Evolutionary conservation across 1,140 invertebrate species (phyloP), one percentile per base, ranked within the genome.

Genomic region (Microplitis demolitor): DNA sequence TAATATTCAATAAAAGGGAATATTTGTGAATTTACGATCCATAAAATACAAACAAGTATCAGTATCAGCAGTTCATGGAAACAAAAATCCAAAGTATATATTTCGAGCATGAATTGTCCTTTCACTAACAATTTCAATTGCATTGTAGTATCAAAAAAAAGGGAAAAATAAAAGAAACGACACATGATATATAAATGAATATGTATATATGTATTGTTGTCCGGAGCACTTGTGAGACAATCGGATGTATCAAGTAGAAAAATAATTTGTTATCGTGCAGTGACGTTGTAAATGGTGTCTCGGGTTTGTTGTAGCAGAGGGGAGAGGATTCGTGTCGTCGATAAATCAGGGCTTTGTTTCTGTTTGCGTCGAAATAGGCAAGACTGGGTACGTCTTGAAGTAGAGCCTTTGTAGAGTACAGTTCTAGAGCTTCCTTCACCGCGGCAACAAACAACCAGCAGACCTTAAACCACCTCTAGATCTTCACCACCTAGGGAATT

Each of bases 271-370:
- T 58, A 31, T 58, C 56, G 39, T 45, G 39, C 24, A 16, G 14
- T 58, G 56, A 58, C 56, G 24, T 58, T 58, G 24, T 8, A 58
- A 58, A 58, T 58, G 56, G 56, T 24, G 16, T 58, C 56, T 58
- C 56, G 24, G 56, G 56, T 58, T 24, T 9, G 5, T 6, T 16
- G 16, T 24, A 31, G 24, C n/a, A 54, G 16, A 13, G 45, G 45
- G 45, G 6, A 50, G 13, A 13, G 45, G 51, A 14, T n/a, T 58
- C 24, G 24, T 58, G 56, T 62, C 73, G 4, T 16, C 66, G 50
- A 73, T 76, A 73, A 76, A 76, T 76, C 74, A 71, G 58, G 31
- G 62, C 58, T 73, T 73, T 76, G 74, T 72, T 76, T 76, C 71
- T 73, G 71, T 73, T 71, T 73, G 64, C 68, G 67, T 53, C 68